Evolutionary conservation across 2,113 vertebrate species (phyloP).

Genomic region (Phrynosoma blainvillii): DNA sequence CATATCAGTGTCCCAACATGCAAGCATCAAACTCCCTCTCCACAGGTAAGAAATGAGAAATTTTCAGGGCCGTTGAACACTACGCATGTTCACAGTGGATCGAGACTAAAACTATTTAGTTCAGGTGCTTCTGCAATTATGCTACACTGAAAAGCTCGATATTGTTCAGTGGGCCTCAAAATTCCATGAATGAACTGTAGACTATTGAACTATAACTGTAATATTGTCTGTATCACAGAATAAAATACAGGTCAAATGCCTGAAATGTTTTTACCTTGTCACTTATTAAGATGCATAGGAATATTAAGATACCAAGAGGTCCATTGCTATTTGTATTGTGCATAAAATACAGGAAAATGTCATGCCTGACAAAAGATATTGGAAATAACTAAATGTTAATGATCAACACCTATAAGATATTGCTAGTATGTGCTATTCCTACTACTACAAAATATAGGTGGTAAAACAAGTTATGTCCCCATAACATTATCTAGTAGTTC

Average conservation of each 20-base stretch:
- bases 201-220: neutral
- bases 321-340: neutral
- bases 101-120: neutral
- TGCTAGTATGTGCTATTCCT: neutral
- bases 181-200: neutral
- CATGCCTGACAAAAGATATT: neutral
- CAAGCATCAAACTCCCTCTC: neutral
- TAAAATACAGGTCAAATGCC: neutral
- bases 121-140: slow-evolving; percentile 2
- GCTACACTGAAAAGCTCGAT: slow-evolving; percentile 3
- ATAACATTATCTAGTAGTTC: neutral
- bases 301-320: neutral
- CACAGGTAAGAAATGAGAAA: slow-evolving; percentile 28
- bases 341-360: neutral
- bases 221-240: slow-evolving; percentile 10
- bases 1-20: neutral
- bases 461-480: neutral
- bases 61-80: slow-evolving; percentile 22
- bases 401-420: neutral
- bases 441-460: neutral
- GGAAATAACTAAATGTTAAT: neutral
- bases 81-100: slow-evolving; percentile 8
- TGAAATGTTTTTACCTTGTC: neutral
- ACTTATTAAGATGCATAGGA: neutral
- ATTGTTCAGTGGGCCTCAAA: slow-evolving; percentile 10